A percentile compares a stretch with the other conserved stretches of the same genome.
These are phyloP conservation scores for Digitonthophagus gazella DNA, from an alignment of 2,888 invertebrate genomes.

Conservation along the genomic window DNA sequence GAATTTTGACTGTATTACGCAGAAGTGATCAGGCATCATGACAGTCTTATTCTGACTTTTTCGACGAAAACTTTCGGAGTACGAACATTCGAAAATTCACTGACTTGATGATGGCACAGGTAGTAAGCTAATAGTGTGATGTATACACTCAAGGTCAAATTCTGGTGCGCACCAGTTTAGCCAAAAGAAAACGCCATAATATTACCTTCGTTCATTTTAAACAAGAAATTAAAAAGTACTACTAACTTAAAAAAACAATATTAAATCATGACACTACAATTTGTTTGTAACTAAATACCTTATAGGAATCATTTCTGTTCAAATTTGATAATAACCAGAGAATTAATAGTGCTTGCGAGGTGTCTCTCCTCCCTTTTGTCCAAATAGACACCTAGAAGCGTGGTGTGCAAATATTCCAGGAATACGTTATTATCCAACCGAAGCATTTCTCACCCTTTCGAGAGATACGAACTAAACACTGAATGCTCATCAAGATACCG, in stretches of 20 bases:
- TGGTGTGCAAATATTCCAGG: neutral
- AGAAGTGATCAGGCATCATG: too few relatives aligned
- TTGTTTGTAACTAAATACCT: neutral
- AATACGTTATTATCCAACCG: neutral
- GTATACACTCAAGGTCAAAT: too few relatives aligned
- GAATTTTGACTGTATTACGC: too few relatives aligned
- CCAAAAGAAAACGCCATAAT: too few relatives aligned
- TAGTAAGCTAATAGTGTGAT: too few relatives aligned
- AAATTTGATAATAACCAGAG: neutral
- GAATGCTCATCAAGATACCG: neutral
- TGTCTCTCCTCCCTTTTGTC: neutral
- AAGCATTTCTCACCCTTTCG: neutral
- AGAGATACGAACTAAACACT: neutral
- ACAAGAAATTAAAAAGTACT: too few relatives aligned
- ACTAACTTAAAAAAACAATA: neutral
- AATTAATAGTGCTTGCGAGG: neutral
- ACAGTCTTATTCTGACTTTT: too few relatives aligned
- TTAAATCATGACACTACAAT: neutral
- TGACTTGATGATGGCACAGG: too few relatives aligned
- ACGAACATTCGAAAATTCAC: too few relatives aligned
- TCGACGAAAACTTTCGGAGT: too few relatives aligned
- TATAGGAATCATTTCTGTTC: neutral
- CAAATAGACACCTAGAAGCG: neutral
- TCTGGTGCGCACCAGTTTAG: too few relatives aligned
- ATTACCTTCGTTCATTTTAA: neutral